phyloP scores from a whole-genome alignment of 2,797 vertebrate genomes.

The Hippopotamyrus pictus region DNA sequence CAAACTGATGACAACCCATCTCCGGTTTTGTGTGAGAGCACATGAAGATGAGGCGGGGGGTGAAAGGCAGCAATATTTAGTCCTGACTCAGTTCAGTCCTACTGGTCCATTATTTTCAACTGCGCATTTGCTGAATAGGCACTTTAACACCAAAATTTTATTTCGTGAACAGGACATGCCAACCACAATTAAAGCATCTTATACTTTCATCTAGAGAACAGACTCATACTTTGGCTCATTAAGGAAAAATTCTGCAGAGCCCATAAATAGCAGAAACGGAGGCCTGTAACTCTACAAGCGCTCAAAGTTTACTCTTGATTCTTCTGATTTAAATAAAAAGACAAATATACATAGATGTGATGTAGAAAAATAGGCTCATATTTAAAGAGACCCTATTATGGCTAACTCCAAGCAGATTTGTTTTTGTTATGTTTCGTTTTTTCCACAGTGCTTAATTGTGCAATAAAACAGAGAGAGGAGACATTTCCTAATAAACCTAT shows the following conservation, averaged over 20 bases:
- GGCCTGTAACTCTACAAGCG: not conserved
- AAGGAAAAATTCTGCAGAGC: constrained; percentile 3
- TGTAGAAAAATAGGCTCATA: not conserved
- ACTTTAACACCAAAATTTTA: constrained; percentile 61
- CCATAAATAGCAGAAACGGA: constrained; percentile 17
- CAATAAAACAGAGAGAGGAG: constrained; percentile 10
- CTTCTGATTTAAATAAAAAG: not conserved
- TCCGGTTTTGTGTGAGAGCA: not conserved
- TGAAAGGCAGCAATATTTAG: constrained; percentile 23
- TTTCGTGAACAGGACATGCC: constrained; percentile 56
- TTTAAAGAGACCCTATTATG: constrained; percentile 14
- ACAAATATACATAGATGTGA: constrained; percentile 12
- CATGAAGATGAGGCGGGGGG: not conserved
- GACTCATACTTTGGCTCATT: constrained; percentile 18
- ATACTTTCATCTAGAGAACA: constrained; percentile 53
- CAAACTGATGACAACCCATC: not conserved
- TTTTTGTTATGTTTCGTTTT: not conserved
- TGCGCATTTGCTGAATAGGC: constrained; percentile 55
- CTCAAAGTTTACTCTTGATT: not conserved
- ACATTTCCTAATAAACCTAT: constrained; percentile 3
- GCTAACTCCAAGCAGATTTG: constrained; percentile 4
- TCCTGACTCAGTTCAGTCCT: constrained; percentile 50
- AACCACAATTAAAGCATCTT: constrained; percentile 42
- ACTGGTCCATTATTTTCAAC: constrained; percentile 37
- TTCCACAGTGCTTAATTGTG: constrained; percentile 1